These are phyloP conservation scores for Tubulanus polymorphus DNA, from an alignment of 2,888 invertebrate species.

Conservation along the genomic window DNA sequence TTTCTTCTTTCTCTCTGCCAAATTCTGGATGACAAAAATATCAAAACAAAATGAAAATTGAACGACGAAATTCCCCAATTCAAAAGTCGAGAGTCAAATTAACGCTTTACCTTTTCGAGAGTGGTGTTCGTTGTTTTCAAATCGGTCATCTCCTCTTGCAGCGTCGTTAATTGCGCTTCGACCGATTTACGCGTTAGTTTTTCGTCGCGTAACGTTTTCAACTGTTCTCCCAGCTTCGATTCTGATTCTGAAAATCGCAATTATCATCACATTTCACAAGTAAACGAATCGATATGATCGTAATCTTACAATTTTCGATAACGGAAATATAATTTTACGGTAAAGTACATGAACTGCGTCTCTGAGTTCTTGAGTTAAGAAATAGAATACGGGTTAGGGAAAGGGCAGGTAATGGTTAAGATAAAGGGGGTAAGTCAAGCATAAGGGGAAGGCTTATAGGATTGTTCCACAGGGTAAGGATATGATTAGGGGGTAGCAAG, in stretches of 20 bases:
- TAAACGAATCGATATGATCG: too few species aligned
- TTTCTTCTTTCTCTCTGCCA: conserved; percentile 43
- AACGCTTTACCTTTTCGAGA: conserved; percentile 38
- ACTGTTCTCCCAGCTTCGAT: conserved; percentile 28
- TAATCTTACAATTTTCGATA: too few species aligned
- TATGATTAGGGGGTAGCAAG: too few species aligned
- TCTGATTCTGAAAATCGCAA: conserved; percentile 37
- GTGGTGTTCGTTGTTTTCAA: conserved; percentile 29
- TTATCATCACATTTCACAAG: not conserved
- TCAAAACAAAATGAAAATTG: not conserved
- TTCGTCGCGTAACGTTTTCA: conserved; percentile 34
- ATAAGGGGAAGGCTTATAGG: too few species aligned
- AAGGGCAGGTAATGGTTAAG: too few species aligned
- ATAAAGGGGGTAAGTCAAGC: too few species aligned
- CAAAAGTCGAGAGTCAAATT: not conserved
- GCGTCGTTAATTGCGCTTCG: conserved; percentile 28
- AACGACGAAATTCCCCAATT: not conserved
- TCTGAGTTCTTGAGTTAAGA: too few species aligned
- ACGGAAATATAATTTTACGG: too few species aligned
- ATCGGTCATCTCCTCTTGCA: conserved; percentile 40
- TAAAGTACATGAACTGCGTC: too few species aligned
- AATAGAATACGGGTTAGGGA: too few species aligned
- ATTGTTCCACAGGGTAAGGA: too few species aligned
- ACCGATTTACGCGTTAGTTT: conserved; percentile 31
- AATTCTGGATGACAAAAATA: conserved; percentile 27